Evolutionary conservation across 2,113 vertebrate species (phyloP).

Genomic region (Mixornis gularis): DNA sequence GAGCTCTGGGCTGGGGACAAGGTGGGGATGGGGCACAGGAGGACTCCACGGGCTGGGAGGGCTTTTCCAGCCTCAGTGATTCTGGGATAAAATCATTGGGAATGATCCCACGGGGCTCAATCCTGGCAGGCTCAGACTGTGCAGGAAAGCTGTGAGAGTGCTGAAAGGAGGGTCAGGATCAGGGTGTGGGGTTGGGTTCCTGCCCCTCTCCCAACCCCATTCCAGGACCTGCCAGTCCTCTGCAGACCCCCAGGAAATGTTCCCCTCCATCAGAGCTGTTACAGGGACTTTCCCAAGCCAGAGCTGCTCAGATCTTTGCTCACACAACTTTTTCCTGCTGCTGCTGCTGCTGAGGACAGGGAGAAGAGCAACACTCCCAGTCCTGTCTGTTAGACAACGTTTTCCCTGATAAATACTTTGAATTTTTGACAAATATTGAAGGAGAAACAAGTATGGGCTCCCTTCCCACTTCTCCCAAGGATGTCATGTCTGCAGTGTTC

Average conservation of each 20-base stretch:
- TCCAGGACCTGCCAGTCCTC: not conserved
- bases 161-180: not conserved
- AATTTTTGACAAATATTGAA: not conserved
- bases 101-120: accelerated
- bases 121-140: not conserved
- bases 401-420: not conserved
- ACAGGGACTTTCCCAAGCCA: accelerated
- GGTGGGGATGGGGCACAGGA: not conserved
- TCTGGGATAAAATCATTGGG: not conserved
- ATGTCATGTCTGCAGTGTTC: accelerated
- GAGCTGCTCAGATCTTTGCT: not conserved
- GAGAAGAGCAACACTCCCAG: not conserved
- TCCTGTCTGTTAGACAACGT: not conserved
- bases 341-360: not conserved
- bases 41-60: not conserved
- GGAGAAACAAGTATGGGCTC: not conserved
- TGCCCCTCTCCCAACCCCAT: not conserved
- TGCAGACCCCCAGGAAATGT: not conserved
- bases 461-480: not conserved
- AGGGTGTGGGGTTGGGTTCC: accelerated
- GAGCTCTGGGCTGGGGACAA: not conserved
- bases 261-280: accelerated
- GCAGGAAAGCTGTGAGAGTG: accelerated
- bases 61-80: accelerated
- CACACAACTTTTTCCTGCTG: not conserved